These are phyloP conservation scores for Cenopis cana DNA, from an alignment of 2,888 invertebrate genomes.

Conservation along the genomic window DNA sequence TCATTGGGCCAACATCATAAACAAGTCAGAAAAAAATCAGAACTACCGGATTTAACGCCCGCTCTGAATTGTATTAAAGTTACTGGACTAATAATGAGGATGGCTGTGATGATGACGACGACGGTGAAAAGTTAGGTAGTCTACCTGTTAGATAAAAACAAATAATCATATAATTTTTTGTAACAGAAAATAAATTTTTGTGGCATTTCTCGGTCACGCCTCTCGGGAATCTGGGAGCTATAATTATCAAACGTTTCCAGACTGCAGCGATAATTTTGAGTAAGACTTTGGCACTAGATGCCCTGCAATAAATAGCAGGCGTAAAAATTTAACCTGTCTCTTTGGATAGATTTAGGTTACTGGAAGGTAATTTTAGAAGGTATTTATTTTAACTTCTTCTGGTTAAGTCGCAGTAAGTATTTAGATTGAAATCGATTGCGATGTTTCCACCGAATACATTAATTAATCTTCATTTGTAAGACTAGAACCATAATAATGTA, in stretches of 20 bases:
- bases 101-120: no score
- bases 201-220: background rate
- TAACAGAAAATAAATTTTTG: background rate
- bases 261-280: background rate
- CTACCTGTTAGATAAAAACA: background rate
- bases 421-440: background rate
- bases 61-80: no score
- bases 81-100: no score
- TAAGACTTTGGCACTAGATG: constrained; percentile 1
- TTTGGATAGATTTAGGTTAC: background rate
- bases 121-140: no score
- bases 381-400: background rate
- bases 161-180: background rate
- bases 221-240: background rate
- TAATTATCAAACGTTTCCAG: constrained; percentile 5
- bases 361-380: background rate
- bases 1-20: no score
- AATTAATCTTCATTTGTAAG: background rate
- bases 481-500: background rate
- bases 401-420: background rate
- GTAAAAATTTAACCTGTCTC: background rate
- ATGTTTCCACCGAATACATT: background rate
- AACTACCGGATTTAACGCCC: no score
- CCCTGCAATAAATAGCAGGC: background rate
- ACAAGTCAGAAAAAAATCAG: no score